Percentiles rank a stretch among this genome's conserved stretches.
Conservation (phyloP, 1,140 invertebrate species). For the Macrocentrus cingulum region DNA sequence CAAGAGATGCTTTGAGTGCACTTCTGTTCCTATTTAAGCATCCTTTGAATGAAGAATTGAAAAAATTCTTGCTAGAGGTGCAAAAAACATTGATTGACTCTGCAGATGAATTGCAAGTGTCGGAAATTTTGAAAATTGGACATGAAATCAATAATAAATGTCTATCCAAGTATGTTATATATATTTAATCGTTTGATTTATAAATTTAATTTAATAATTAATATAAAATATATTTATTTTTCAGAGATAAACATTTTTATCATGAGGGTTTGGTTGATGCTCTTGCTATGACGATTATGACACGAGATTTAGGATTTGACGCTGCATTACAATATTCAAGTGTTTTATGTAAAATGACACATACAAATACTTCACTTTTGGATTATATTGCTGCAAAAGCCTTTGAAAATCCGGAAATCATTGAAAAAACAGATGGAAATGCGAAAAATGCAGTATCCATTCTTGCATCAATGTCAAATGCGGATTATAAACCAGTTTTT, state of each 20-base stretch:
- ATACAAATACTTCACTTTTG: conserved; percentile 59
- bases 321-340: conserved; percentile 56
- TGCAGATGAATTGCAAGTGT: no score
- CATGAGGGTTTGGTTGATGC: conserved; percentile 62
- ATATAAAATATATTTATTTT: conserved; percentile 13
- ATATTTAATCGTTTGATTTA: no score
- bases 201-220: background rate
- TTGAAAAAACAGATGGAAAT: conserved; percentile 38
- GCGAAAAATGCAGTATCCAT: conserved; percentile 52
- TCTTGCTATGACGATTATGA: conserved; percentile 56
- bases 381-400: conserved; percentile 60
- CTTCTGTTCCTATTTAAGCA: background rate
- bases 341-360: conserved; percentile 58
- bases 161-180: background rate
- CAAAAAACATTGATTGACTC: no score
- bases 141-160: no score
- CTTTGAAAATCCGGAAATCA: conserved; percentile 41
- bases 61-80: no score
- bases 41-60: background rate
- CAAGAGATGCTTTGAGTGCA: background rate
- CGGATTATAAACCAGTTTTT: conserved; percentile 62
- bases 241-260: conserved; percentile 58
- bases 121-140: no score
- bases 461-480: conserved; percentile 58
- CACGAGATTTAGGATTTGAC: conserved; percentile 57